Evolutionary conservation across 2,113 vertebrate species (phyloP), one percentile per base, ranked within the genome.

Genomic region (Eretmodus cyanostictus): DNA sequence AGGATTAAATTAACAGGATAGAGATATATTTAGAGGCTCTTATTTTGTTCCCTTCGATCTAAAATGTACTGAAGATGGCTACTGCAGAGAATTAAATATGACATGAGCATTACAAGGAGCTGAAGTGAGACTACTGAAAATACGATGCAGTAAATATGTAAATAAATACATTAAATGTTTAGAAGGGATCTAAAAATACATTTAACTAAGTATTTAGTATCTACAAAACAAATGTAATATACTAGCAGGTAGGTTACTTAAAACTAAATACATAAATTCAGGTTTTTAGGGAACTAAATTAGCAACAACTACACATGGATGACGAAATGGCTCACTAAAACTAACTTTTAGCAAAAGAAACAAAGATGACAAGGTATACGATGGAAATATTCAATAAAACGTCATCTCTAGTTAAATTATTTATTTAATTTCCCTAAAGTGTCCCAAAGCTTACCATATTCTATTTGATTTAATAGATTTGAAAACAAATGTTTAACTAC

Each of bases 61-160:
- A 73, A 45, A 24, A 16, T 17, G 22, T 42, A 76, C 24, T 47
- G 42, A 1, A 47, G 22, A 47, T 76, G 12, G 38, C 22, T 7
- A 76, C 71, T 5, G 42, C 71, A 76, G 24, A 47, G 71, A 29
- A 29, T 29, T 45, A 19, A 76, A 47, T 7, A 17, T 42, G 40
- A 5, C 4, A 17, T 11, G 9, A 17, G 22, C 13, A 73, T 17
- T 73, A 27, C 38, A 73, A 45, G 22, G 5, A 27, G 0, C 0
- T 16, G 38, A 45, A 73, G 14, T 27, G 40, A 47, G 40, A 49
- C 6, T 10, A 8, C 24, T 47, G 71, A 76, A 29, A 19, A 31
- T 76, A 49, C 42, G 7, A 10, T 47, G 14, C 24, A 29, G 24
- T 29, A 47, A 29, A 16, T 17, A 17, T 45, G 22, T 16, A 73